Evolutionary conservation across 1,140 invertebrate species (phyloP).

Genomic region (Zaprionus kolodkinae): DNA sequence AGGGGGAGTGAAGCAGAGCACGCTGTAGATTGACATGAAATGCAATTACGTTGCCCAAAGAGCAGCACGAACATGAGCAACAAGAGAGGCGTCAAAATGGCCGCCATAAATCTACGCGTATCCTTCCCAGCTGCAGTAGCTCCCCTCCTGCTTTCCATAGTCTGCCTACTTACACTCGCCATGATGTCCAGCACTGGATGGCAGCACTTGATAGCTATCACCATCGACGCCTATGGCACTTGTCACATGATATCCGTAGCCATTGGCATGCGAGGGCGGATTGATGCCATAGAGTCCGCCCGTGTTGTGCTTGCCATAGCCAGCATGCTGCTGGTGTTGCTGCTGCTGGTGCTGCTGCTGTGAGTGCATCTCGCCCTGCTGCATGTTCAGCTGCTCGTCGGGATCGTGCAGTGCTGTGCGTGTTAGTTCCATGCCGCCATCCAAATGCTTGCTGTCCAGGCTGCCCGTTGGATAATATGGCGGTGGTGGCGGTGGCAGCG

Average conservation of each 20-base stretch:
- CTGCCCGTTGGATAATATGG: conserved; percentile 79
- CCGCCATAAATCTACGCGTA: conserved; percentile 70
- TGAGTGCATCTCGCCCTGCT: conserved; percentile 54
- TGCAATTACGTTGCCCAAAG: conserved; percentile 71
- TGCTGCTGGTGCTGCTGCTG: conserved; percentile 37
- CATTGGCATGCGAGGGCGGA: conserved; percentile 63
- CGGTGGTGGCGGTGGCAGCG: conserved; percentile 60
- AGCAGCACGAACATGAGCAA: conserved; percentile 25
- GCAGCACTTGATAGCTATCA: conserved; percentile 84
- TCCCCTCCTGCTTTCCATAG: background rate
- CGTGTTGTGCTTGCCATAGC: conserved; percentile 32
- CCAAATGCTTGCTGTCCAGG: conserved; percentile 72
- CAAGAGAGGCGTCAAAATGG: conserved; percentile 63
- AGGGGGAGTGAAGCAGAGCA: conserved; percentile 11
- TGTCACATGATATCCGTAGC: conserved; percentile 84
- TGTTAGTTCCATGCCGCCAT: conserved; percentile 75
- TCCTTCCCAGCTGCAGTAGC: background rate
- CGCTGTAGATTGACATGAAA: conserved; percentile 76
- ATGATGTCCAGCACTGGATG: conserved; percentile 66
- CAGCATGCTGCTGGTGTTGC: conserved; percentile 43
- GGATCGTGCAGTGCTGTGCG: conserved; percentile 75
- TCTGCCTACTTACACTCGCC: conserved; percentile 74
- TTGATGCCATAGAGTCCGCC: conserved; percentile 60
- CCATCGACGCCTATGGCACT: conserved; percentile 79
- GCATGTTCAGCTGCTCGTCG: conserved; percentile 80